A percentile compares a stretch with the other conserved stretches of the same genome.
phyloP scores from a whole-genome alignment of 2,113 vertebrate genomes.

The Ornithorhynchus anatinus region DNA sequence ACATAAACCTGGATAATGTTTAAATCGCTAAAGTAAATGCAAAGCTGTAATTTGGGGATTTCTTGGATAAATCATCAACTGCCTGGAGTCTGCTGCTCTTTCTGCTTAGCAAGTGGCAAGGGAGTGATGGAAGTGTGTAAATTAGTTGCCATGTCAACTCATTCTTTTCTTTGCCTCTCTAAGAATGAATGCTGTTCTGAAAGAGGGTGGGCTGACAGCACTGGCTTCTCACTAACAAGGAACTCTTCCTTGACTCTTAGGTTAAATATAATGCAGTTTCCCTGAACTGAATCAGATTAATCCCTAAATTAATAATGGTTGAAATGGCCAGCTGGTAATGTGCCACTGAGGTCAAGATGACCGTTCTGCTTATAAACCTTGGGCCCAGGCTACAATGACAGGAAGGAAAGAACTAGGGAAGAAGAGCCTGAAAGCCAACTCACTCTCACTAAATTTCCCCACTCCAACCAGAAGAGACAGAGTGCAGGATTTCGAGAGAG shows the following conservation, averaged over 20 bases:
- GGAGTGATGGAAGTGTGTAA: background rate
- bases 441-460: no score
- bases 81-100: background rate
- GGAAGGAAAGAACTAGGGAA: no score
- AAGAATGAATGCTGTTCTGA: background rate
- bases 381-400: no score
- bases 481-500: no score
- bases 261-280: background rate
- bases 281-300: background rate
- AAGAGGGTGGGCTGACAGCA: background rate
- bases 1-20: background rate
- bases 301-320: background rate
- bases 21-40: background rate
- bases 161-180: background rate
- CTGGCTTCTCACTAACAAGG: background rate
- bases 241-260: background rate
- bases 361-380: no score
- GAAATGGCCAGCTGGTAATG: background rate
- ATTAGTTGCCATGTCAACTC: background rate
- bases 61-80: background rate
- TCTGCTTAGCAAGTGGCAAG: background rate
- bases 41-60: background rate
- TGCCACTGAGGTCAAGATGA: no score
- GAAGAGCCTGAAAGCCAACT: no score
- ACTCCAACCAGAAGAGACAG: no score